Evolutionary conservation across 2,113 vertebrate genomes (phyloP), one percentile per base, ranked within the genome.

Genomic region (Galeopterus variegatus): DNA sequence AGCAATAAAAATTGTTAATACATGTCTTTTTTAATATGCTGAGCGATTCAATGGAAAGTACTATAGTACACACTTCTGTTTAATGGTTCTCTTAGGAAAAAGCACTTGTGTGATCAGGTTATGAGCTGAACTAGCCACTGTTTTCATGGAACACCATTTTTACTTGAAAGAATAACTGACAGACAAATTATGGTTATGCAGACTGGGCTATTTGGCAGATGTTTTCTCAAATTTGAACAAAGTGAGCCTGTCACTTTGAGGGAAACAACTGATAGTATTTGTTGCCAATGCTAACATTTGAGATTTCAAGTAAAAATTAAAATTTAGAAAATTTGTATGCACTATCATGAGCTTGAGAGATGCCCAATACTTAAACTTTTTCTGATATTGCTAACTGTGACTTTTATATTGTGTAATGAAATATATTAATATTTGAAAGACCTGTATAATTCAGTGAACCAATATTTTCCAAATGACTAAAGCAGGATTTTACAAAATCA

Each of bases 221-320:
- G 21, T 89, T 94, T 96, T 75, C 41, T 62, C 91, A 85, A 69
- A 64, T 81, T 88, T 60, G n/a, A 94, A 80, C 45, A 83, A 93
- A 69, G 72, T 67, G 70, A 83, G 64, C 28, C 33, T 91, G 58
- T 77, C n/a, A 54, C 31, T 83, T n/a, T 90, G 76, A 93, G 48
- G 56, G 88, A 80, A 88, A 95, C 33, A 89, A 72, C 14, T 4
- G 36, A 88, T 28, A 60, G 17, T 23, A 48, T 85, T 83, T 88
- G 33, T 75, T 65, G 48, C 76, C n/a, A 69, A 36, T 73, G 70
- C 73, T 75, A 95, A 72, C 50, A 56, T 73, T 65, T 73, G 50
- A 96, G 28, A 33, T 93, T 88, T 93, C 72, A 83, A 69, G 83
- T 75, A 70, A 93, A 93, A 90, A 80, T 80, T 33, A 75, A 81